Evolutionary conservation across 2,888 invertebrate species (phyloP), one percentile per base, ranked within the genome.

Genomic region (Miltochrista miniata): DNA sequence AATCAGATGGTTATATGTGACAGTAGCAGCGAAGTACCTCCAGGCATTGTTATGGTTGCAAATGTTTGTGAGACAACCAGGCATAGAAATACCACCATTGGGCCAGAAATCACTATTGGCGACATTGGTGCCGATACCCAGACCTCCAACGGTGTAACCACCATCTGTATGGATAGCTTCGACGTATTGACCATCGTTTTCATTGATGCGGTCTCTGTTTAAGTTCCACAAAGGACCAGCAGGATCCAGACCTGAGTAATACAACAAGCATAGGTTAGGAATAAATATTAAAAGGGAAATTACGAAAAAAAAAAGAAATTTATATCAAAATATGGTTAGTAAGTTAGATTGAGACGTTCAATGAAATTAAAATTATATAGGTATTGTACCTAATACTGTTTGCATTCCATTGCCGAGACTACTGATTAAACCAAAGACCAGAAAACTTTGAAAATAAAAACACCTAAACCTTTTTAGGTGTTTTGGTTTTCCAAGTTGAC

Each of bases 81-180:
- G 83, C 50, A 85, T 83, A 11, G 62, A 63, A 24, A 45, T 70
- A 2, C 93, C 93, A 37, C 89, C 85, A 56, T 93, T 93, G n/a
- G 92, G 92, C 83, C 90, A 93, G 75, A 93, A 93, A 70, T 93
- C 93, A 7, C 78, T 92, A 51, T 92, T 81, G 0, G 90, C 93
- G 2, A 93, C 75, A 2, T 82, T 68, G 0, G 75, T 64, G 0
- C 89, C 88, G 10, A 82, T 91, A 76, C 60, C 93, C 74, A 65
- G 89, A 80, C 72, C 93, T 61, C 18, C 85, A 70, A 55, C 9
- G 11, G 48, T 51, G 7, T 53, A 69, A 56, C 67, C 69, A 1
- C 75, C 72, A 29, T 74, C 58, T 0, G 77, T 77, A 51, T 83
- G 82, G 24, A 84, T 83, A 35, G 68, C 79, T 40, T 85, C 83